A percentile compares a stretch with the other conserved stretches of the same genome.
These are phyloP conservation scores for Microplitis manilae DNA, from an alignment of 2,888 invertebrate genomes.

Conservation along the genomic window DNA sequence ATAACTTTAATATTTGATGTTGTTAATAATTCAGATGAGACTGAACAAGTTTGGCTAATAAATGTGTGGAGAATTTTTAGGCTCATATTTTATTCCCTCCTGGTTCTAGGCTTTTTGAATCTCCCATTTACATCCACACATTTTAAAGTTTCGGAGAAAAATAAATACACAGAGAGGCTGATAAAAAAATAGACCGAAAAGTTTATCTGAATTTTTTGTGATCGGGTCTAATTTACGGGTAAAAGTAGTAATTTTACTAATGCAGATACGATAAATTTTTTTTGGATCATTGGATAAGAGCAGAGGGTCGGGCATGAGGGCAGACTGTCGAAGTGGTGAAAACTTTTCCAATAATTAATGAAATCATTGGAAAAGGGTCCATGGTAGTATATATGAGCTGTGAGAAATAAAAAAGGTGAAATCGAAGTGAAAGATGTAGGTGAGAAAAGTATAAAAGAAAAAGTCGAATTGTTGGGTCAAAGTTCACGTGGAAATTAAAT, in stretches of 20 bases:
- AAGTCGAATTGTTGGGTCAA: conserved; percentile 36
- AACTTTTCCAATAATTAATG: conserved; percentile 55
- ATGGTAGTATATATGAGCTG: too few species aligned
- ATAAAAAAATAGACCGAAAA: background rate
- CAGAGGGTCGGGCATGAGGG: background rate
- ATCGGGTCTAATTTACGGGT: background rate
- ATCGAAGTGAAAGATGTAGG: conserved; percentile 15
- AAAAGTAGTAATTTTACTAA: conserved; percentile 15
- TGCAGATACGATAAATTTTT: conserved; percentile 6
- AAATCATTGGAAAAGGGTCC: conserved; percentile 48
- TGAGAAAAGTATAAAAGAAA: conserved; percentile 14
- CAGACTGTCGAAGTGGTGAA: conserved; percentile 12
- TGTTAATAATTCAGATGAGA: conserved; percentile 46
- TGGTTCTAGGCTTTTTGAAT: background rate
- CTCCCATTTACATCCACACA: background rate
- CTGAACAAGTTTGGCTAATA: conserved; percentile 29
- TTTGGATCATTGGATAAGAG: background rate
- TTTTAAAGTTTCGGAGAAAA: background rate
- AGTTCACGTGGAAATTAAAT: conserved; percentile 52
- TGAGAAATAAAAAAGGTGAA: conserved; percentile 9
- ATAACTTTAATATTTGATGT: conserved; percentile 49
- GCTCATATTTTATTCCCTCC: conserved; percentile 3
- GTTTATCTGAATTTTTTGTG: background rate
- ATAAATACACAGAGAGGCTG: background rate
- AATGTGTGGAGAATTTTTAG: conserved; percentile 27